These are phyloP conservation scores for Drosophila ficusphila DNA, from an alignment of 1,140 invertebrate genomes.

Conservation along the genomic window DNA sequence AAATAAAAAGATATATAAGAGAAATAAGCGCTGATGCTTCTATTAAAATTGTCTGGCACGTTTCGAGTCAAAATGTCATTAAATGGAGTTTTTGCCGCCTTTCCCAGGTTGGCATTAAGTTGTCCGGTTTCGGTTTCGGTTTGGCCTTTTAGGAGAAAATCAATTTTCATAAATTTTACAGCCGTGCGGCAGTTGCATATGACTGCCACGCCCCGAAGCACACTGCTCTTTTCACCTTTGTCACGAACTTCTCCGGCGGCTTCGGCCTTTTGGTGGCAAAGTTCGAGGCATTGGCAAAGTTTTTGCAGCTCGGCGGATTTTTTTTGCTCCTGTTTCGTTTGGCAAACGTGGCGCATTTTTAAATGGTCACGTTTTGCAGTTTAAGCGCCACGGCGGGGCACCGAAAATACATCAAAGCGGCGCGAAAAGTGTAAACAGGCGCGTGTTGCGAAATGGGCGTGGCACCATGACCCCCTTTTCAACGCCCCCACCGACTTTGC, in stretches of 20 bases:
- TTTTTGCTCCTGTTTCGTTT: constrained; percentile 5
- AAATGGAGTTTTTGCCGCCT: constrained; percentile 23
- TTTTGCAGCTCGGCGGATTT: constrained; percentile 30
- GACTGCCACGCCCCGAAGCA: constrained; percentile 44
- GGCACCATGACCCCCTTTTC: constrained; percentile 3
- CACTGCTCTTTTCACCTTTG: constrained; percentile 67
- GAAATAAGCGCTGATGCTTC: constrained; percentile 22
- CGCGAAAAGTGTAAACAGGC: constrained; percentile 78
- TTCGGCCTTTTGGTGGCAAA: constrained; percentile 20
- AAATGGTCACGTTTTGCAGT: constrained; percentile 80
- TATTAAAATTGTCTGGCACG: constrained; percentile 52
- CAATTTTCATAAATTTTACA: constrained; percentile 79
- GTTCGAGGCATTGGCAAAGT: constrained; percentile 58
- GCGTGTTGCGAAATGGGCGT: constrained; percentile 54
- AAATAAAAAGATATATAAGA: background rate
- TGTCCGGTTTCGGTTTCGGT: constrained; percentile 56
- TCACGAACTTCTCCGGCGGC: constrained; percentile 55
- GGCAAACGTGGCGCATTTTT: constrained; percentile 79
- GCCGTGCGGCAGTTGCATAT: constrained; percentile 69
- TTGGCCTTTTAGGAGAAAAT: constrained; percentile 63
- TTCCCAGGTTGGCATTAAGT: constrained; percentile 56
- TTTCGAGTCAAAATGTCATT: constrained; percentile 71
- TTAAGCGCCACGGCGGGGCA: constrained; percentile 62
- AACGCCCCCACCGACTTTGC: constrained; percentile 19
- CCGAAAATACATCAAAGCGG: constrained; percentile 74